Evolutionary conservation across 2,113 vertebrate species (phyloP).

Genomic region (Eudyptes chrysolophus): DNA sequence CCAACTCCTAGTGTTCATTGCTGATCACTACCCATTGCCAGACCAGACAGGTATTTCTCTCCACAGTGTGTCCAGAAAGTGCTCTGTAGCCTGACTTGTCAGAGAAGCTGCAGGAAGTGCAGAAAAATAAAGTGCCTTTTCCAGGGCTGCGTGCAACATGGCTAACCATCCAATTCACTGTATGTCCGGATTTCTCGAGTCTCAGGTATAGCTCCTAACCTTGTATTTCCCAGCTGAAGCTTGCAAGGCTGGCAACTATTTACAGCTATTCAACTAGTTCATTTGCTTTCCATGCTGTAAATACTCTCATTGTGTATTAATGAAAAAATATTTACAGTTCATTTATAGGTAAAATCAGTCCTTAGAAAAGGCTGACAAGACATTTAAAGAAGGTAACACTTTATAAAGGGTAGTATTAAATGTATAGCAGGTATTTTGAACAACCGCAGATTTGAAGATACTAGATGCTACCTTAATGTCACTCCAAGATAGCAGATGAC

Average conservation of each 20-base stretch:
- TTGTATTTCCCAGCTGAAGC: not conserved
- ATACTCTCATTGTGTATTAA: not conserved
- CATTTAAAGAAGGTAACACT: not conserved
- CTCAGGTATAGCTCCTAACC: not conserved
- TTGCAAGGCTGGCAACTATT: not conserved
- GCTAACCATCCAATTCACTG: not conserved
- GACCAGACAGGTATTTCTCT: not conserved
- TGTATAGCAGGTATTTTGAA: not conserved
- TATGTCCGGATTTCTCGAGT: not conserved
- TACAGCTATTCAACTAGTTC: not conserved
- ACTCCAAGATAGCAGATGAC: not conserved
- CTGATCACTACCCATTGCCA: not conserved
- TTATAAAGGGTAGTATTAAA: not conserved
- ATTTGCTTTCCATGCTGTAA: not conserved
- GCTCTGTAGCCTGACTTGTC: constrained; percentile 9
- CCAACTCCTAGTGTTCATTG: not conserved
- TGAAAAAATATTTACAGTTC: constrained; percentile 27
- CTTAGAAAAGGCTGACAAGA: not conserved
- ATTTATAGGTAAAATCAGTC: not conserved
- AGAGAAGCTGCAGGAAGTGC: constrained; percentile 7
- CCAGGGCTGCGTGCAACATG: not conserved
- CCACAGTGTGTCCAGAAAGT: constrained; percentile 34
- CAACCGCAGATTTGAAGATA: not conserved
- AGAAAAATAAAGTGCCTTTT: constrained; percentile 39
- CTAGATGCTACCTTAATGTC: not conserved